phyloP scores from a whole-genome alignment of 1,140 invertebrate genomes.

The Colletes latitarsis region DNA sequence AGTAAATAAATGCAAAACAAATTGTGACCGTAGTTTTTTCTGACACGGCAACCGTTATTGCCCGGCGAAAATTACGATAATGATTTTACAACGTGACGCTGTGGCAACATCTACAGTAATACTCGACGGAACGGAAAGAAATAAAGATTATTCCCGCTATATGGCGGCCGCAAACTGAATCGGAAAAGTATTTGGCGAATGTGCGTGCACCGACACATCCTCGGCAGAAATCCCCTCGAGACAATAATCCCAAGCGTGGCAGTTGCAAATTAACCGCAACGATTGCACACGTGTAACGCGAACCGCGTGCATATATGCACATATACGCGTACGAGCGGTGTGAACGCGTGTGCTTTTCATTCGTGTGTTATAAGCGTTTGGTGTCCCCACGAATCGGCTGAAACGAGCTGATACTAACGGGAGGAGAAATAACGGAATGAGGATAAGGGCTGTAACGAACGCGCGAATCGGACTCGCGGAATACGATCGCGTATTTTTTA shows the following conservation, averaged over 20 bases:
- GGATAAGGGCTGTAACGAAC: background rate
- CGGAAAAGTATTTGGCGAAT: background rate
- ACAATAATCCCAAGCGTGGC: conserved; percentile 60
- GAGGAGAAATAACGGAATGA: background rate
- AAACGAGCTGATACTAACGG: background rate
- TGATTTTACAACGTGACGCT: background rate
- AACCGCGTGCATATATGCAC: too few relatives aligned
- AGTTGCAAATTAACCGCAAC: conserved; percentile 65
- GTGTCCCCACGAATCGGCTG: background rate
- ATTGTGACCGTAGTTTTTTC: background rate
- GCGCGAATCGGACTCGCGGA: background rate
- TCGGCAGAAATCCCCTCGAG: conserved; percentile 40
- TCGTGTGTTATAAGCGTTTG: background rate
- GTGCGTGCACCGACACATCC: background rate
- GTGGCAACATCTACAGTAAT: background rate
- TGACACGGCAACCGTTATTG: background rate
- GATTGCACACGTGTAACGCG: conserved; percentile 7
- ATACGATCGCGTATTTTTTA: background rate
- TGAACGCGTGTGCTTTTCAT: background rate
- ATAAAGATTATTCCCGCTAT: conserved; percentile 31
- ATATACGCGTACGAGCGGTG: background rate
- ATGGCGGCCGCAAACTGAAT: background rate
- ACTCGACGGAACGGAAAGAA: background rate
- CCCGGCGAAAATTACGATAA: conserved; percentile 2
- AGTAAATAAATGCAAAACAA: conserved; percentile 8